Conservation (phyloP, 2,113 vertebrate species). For the Tringa solitaria region DNA sequence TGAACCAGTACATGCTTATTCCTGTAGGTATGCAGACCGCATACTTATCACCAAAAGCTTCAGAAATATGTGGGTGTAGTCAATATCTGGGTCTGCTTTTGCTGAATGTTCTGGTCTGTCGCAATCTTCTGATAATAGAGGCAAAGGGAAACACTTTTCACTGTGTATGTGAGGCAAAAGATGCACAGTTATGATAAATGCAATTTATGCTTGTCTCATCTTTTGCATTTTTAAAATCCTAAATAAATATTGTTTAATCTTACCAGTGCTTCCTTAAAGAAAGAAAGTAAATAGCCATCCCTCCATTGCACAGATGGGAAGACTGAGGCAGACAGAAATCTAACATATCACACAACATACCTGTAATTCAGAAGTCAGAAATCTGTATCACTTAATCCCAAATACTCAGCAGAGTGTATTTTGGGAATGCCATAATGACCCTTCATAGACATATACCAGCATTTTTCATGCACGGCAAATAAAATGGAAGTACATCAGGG, state of each 20-base stretch:
- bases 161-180: background rate
- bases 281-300: background rate
- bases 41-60: slow-evolving; percentile 31
- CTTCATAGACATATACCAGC: background rate
- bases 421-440: background rate
- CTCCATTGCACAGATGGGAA: background rate
- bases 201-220: background rate
- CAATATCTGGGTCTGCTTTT: slow-evolving; percentile 41
- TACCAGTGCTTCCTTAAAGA: background rate
- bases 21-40: slow-evolving; percentile 24
- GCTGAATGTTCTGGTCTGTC: background rate
- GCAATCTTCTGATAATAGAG: slow-evolving; percentile 13
- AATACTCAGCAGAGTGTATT: background rate
- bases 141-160: slow-evolving; percentile 25
- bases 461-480: background rate
- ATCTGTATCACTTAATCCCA: background rate
- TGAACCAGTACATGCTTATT: slow-evolving; percentile 38
- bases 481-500: background rate
- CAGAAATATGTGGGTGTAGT: slow-evolving; percentile 49
- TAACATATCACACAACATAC: background rate
- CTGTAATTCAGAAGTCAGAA: background rate
- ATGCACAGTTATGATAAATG: background rate
- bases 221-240: background rate
- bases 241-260: background rate
- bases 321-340: background rate